Evolutionary conservation across 53 echinoderm and acorn worm genomes (phyloP).

Genomic region (Mesocentrotus franciscanus): DNA sequence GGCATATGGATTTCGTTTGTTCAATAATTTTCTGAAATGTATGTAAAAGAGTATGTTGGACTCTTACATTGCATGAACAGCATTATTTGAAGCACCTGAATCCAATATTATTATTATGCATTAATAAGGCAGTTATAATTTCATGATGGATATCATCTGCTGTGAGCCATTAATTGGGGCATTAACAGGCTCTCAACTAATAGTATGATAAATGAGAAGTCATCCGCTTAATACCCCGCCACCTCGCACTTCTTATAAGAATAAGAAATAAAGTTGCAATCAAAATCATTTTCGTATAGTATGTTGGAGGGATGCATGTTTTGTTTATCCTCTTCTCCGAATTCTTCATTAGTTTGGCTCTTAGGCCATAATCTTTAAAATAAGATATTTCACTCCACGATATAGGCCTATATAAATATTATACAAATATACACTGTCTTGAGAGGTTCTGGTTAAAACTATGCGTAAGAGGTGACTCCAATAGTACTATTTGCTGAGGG

Average conservation of each 20-base stretch:
- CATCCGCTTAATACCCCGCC: too few species aligned
- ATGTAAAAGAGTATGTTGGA: neutral
- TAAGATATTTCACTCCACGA: too few species aligned
- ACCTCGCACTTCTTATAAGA: neutral
- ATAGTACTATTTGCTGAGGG: too few species aligned
- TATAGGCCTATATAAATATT: too few species aligned
- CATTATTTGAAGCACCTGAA: neutral
- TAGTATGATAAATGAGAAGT: neutral
- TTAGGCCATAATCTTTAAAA: neutral
- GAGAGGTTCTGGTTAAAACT: too few species aligned
- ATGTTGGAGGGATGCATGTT: neutral
- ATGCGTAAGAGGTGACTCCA: too few species aligned
- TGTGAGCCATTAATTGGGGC: neutral
- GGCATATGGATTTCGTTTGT: neutral
- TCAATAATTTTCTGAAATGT: neutral
- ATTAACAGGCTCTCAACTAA: neutral
- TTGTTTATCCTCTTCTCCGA: neutral
- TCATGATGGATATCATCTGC: neutral
- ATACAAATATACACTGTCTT: too few species aligned
- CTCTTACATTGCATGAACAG: neutral
- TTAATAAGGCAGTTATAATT: neutral
- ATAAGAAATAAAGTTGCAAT: neutral
- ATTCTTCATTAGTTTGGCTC: neutral
- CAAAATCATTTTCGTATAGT: neutral
- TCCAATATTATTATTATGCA: neutral